These are phyloP conservation scores for Dinothrombium tinctorium DNA, from an alignment of 1,140 invertebrate species.

Conservation along the genomic window DNA sequence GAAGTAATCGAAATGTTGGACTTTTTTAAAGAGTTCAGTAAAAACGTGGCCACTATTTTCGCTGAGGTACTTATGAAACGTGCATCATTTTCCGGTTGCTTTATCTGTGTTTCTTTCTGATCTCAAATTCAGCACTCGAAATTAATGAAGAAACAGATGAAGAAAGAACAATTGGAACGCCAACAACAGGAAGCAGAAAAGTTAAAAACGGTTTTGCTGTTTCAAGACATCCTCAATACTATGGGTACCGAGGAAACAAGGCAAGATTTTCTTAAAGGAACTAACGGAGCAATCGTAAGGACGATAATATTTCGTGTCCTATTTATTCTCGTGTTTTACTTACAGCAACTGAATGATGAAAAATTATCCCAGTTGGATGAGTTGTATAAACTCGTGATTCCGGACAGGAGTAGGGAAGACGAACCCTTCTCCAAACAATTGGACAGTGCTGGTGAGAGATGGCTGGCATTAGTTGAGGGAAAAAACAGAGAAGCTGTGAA, in stretches of 20 bases:
- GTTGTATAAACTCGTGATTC: slow-evolving; percentile 31
- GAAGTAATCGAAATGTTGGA: slow-evolving; percentile 64
- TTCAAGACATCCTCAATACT: slow-evolving; percentile 47
- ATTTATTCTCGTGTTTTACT: slow-evolving; percentile 12
- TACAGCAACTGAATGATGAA: slow-evolving; percentile 36
- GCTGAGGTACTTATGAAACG: slow-evolving; percentile 25
- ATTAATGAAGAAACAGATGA: slow-evolving; percentile 57
- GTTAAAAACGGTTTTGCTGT: slow-evolving; percentile 28
- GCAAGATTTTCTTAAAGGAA: slow-evolving; percentile 53
- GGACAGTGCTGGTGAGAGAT: slow-evolving; percentile 49
- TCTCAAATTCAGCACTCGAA: slow-evolving; percentile 31
- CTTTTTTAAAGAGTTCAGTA: slow-evolving; percentile 57
- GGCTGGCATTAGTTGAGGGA: slow-evolving; percentile 49
- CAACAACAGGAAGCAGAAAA: slow-evolving; percentile 35
- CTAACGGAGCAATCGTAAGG: slow-evolving; percentile 39
- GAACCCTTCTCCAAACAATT: slow-evolving; percentile 33
- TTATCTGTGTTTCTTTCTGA: background rate
- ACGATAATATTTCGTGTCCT: background rate
- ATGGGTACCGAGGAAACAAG: slow-evolving; percentile 43
- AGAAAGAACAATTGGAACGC: slow-evolving; percentile 32
- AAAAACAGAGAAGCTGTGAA: slow-evolving; percentile 42
- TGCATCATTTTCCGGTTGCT: background rate
- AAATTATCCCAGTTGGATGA: slow-evolving; percentile 47
- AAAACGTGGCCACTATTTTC: slow-evolving; percentile 47
- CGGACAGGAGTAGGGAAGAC: slow-evolving; percentile 13